phyloP scores from a whole-genome alignment of 1,140 invertebrate genomes.

The Nasonia vitripennis region DNA sequence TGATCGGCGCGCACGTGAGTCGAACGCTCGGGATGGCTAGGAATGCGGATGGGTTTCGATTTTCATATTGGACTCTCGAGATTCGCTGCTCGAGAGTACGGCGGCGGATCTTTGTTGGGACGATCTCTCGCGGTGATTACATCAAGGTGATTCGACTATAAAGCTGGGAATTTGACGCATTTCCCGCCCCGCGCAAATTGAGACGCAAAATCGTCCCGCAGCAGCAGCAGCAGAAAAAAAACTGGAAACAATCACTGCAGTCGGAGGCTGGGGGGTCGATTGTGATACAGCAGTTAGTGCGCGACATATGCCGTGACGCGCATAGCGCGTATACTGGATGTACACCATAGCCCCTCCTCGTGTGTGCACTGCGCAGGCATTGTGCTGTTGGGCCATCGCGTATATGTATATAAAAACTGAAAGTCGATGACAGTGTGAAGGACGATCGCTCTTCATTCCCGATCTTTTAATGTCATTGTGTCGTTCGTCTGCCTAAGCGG shows the following conservation, averaged over 20 bases:
- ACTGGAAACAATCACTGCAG: background rate
- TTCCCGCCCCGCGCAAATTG: too few species aligned
- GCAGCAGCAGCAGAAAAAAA: background rate
- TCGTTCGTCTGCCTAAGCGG: background rate
- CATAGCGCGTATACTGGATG: background rate
- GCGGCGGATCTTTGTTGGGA: too few species aligned
- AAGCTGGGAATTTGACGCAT: background rate
- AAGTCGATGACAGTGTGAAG: slow-evolving; percentile 44
- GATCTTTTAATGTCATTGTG: slow-evolving; percentile 29
- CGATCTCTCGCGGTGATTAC: background rate
- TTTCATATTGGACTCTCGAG: background rate
- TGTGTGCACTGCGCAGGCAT: background rate
- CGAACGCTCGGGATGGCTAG: too few species aligned
- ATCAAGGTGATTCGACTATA: background rate
- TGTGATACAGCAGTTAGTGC: background rate
- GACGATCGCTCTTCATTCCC: slow-evolving; percentile 44
- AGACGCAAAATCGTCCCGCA: too few species aligned
- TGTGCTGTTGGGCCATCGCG: background rate
- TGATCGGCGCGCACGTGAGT: background rate
- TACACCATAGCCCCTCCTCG: background rate
- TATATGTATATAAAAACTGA: background rate
- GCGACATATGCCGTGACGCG: slow-evolving; percentile 34
- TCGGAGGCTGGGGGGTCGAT: background rate
- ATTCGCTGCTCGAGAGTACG: too few species aligned
- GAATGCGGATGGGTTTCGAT: background rate